Evolutionary conservation across 2,113 vertebrate species (phyloP), one percentile per base, ranked within the genome.

Genomic region (Datnioides undecimradiatus): DNA sequence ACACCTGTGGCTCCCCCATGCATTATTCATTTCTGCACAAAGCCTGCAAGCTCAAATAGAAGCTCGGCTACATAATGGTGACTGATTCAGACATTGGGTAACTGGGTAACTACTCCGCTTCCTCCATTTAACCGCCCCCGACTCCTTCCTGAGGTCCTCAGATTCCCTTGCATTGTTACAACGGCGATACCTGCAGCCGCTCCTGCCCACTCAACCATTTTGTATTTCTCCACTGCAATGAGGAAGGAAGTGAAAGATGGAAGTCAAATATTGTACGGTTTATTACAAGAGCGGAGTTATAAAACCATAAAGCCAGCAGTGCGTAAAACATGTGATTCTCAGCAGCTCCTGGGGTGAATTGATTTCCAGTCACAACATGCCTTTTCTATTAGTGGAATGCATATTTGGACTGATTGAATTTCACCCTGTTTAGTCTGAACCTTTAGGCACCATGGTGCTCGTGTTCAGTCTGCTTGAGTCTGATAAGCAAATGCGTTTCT

Each of bases 281-380:
- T 73, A 76, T 82, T 63, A 88, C 63, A 59, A 48, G 68, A 72
- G 33, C 48, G 12, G 54, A 73, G 82, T 86, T 84, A 68, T 85
- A 62, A 85, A 91, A 89, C 79, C 86, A 72, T 79, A 48, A 73
- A 67, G 76, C 76, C 82, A 86, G 66, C 74, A 54, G 77, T 31
- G 85, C 70, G 2, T 86, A 80, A 91, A 91, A 86, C 70, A 73
- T 88, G 76, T 88, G 86, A 89, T 76, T 87, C 77, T 70, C 73
- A 75, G 62, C 58, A 80, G 58, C 83, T 66, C 89, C 89, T 85
- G 90, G 16, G 59, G 67, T 84, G 71, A 91, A 93, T 91, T 82
- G 86, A 93, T 93, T 93, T 92, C 77, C 84, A 87, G 64, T 93
- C 91, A 80, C 73, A 80, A 70, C 81, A 81, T 64, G 82, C 51